Evolutionary conservation across 1,140 invertebrate species (phyloP).

Genomic region (Marisa cornuarietis): DNA sequence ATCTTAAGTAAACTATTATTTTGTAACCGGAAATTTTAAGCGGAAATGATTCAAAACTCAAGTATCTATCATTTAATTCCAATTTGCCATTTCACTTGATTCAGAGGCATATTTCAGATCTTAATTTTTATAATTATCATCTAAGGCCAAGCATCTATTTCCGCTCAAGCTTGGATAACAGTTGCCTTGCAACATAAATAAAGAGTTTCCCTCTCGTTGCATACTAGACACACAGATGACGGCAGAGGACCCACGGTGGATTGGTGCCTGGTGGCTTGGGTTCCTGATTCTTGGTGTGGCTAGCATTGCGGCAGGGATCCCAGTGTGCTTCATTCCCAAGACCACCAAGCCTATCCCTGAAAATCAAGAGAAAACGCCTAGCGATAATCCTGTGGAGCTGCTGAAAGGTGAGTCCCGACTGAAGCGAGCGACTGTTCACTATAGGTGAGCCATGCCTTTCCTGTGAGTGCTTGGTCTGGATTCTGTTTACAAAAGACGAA

Average conservation of each 20-base stretch:
- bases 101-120: too few relatives aligned
- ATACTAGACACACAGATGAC: conserved; percentile 35
- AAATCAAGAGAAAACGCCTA: background rate
- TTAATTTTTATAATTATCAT: too few relatives aligned
- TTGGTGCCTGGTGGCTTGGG: conserved; percentile 95
- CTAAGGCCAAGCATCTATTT: too few relatives aligned
- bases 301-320: conserved; percentile 82
- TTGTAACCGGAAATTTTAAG: too few relatives aligned
- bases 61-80: too few relatives aligned
- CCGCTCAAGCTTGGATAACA: too few relatives aligned
- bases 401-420: background rate
- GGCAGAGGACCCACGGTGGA: conserved; percentile 71
- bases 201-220: background rate
- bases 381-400: background rate
- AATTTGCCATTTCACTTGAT: too few relatives aligned
- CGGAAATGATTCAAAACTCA: too few relatives aligned
- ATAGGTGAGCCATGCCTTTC: background rate
- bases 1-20: too few relatives aligned
- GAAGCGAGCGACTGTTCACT: too few relatives aligned
- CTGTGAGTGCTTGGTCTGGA: background rate
- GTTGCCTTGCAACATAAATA: background rate
- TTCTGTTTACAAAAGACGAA: background rate
- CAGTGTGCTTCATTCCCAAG: conserved; percentile 85
- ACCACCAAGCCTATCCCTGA: conserved; percentile 54
- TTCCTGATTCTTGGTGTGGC: conserved; percentile 84